Evolutionary conservation across 2,797 vertebrate species (phyloP).

Genomic region (Tapera naevia): DNA sequence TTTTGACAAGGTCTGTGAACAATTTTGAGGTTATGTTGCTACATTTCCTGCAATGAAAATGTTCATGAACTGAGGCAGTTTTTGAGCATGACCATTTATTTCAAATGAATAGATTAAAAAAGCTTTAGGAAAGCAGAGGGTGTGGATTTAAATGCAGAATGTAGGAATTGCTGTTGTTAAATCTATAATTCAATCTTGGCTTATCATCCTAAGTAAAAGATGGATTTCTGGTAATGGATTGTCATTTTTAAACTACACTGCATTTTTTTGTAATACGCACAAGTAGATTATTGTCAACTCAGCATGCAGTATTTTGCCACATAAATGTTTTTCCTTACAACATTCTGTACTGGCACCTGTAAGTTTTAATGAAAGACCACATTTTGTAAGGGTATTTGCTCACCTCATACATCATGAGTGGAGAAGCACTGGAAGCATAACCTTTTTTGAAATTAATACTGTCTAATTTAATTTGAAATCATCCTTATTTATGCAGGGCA

Average conservation of each 20-base stretch:
- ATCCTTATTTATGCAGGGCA: neutral
- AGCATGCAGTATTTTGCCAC: neutral
- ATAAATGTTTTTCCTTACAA: neutral
- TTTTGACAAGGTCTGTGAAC: neutral
- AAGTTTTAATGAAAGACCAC: neutral
- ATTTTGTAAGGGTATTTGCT: neutral
- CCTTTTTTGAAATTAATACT: conserved; percentile 24
- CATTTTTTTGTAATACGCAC: conserved; percentile 44
- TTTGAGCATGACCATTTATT: conserved; percentile 49
- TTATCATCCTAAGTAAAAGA: conserved; percentile 55
- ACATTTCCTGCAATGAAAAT: neutral
- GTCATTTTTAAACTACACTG: conserved; percentile 12
- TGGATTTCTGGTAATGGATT: conserved; percentile 54
- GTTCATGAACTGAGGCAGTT: neutral
- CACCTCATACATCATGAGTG: neutral
- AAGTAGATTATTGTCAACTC: conserved; percentile 43
- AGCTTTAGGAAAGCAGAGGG: conserved; percentile 46
- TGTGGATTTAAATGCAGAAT: conserved; percentile 30
- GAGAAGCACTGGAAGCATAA: neutral
- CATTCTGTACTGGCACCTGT: neutral
- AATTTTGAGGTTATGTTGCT: neutral
- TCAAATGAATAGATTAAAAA: conserved; percentile 41
- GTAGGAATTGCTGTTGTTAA: conserved; percentile 1
- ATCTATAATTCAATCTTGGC: conserved; percentile 68
- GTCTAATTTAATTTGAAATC: neutral